Evolutionary conservation across 2,113 vertebrate genomes (phyloP).

Genomic region (Eretmochelys imbricata): DNA sequence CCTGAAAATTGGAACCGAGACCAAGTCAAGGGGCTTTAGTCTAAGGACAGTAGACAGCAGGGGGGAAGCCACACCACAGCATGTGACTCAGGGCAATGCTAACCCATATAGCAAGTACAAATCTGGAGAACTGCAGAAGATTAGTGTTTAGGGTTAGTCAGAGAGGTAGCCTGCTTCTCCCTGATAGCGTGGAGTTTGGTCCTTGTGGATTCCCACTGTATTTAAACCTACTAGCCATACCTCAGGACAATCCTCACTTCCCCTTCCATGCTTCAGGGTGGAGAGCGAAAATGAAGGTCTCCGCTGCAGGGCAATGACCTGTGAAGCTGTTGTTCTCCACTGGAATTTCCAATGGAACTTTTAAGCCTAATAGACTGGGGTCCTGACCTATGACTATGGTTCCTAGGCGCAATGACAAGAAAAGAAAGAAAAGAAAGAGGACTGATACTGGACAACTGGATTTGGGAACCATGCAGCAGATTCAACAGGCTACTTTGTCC

Average conservation of each 20-base stretch:
- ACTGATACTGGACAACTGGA: not conserved
- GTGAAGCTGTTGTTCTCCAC: not conserved
- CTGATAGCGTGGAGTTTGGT: not conserved
- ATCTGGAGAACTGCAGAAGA: not conserved
- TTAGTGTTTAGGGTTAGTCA: not conserved
- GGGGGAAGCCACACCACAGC: not conserved
- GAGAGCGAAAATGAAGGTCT: not conserved
- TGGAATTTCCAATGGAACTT: not conserved
- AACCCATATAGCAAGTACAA: not conserved
- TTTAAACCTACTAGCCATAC: not conserved
- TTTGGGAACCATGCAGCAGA: not conserved
- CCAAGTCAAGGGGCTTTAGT: not conserved
- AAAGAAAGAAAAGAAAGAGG: not conserved
- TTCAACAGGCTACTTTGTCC: not conserved
- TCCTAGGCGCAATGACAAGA: too few species aligned
- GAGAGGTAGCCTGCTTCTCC: not conserved
- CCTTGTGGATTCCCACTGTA: not conserved
- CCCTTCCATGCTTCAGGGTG: not conserved
- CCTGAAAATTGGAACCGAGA: not conserved
- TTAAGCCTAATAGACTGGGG: not conserved
- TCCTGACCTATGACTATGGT: too few species aligned
- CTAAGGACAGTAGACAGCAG: not conserved
- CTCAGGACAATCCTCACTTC: not conserved
- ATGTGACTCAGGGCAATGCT: accelerated
- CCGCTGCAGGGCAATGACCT: not conserved